Conservation (phyloP, 2,888 invertebrate species). For the Caenorhabditis sulstoni region DNA sequence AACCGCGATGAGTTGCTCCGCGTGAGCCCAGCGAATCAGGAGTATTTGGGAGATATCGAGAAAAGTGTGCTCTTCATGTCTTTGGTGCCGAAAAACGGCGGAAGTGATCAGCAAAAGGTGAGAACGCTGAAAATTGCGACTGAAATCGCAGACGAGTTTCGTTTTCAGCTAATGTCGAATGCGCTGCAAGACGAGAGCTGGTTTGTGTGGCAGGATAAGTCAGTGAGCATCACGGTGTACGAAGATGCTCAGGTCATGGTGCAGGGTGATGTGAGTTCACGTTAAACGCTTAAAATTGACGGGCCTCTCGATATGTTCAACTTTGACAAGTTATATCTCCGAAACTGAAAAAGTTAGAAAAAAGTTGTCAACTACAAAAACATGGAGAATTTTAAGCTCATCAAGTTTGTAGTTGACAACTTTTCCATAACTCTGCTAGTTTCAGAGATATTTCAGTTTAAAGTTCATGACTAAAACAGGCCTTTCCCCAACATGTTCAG, state of each 20-base stretch:
- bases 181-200: conserved; percentile 83
- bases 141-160: background rate
- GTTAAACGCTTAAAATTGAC: too few species aligned
- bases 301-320: too few species aligned
- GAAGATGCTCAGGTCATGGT: conserved; percentile 79
- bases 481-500: too few species aligned
- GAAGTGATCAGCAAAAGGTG: conserved; percentile 45
- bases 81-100: conserved; percentile 76
- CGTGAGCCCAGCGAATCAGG: conserved; percentile 59
- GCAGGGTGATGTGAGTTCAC: conserved; percentile 83
- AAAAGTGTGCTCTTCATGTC: conserved; percentile 62
- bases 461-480: too few species aligned
- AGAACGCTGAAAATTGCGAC: background rate
- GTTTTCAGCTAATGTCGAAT: conserved; percentile 80
- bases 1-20: conserved; percentile 65
- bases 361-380: too few species aligned
- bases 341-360: too few species aligned
- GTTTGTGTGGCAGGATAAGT: conserved; percentile 85
- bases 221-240: conserved; percentile 80
- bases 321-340: too few species aligned
- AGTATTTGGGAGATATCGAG: conserved; percentile 66
- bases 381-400: too few species aligned
- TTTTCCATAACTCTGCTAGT: too few species aligned
- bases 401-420: too few species aligned
- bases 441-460: too few species aligned